Conservation (phyloP, 2,888 invertebrate genomes). For the Lottia gigantea region DNA sequence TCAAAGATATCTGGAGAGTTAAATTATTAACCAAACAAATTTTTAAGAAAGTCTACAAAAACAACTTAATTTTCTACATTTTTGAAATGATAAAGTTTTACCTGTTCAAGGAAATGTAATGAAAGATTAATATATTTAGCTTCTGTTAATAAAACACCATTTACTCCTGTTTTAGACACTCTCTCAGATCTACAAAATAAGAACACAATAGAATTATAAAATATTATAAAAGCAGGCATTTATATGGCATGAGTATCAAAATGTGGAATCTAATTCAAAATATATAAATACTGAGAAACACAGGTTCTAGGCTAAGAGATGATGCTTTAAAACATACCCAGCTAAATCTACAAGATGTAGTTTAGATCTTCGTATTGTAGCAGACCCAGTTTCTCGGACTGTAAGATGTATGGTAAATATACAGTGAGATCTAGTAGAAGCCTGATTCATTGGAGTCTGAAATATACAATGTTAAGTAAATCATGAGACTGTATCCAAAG, state of each 20-base stretch:
- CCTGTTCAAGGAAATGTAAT: constrained; percentile 68
- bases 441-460: constrained; percentile 69
- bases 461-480: constrained; percentile 12
- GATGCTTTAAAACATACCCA: constrained; percentile 65
- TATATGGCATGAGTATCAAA: not conserved
- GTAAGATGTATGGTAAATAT: constrained; percentile 68
- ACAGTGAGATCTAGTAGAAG: constrained; percentile 69
- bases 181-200: constrained; percentile 65
- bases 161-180: constrained; percentile 67
- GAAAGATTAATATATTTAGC: constrained; percentile 69
- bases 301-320: no score
- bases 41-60: no score
- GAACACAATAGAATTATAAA: not conserved
- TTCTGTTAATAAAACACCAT: constrained; percentile 66
- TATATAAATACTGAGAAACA: no score
- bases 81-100: constrained; percentile 27
- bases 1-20: no score
- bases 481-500: no score
- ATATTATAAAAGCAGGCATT: no score
- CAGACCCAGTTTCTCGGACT: constrained; percentile 63
- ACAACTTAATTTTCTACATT: no score
- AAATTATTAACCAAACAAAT: no score
- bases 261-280: no score
- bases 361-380: constrained; percentile 65
- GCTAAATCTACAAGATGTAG: constrained; percentile 69